Evolutionary conservation across 1,140 invertebrate species (phyloP).

Genomic region (Halictus rubicundus): DNA sequence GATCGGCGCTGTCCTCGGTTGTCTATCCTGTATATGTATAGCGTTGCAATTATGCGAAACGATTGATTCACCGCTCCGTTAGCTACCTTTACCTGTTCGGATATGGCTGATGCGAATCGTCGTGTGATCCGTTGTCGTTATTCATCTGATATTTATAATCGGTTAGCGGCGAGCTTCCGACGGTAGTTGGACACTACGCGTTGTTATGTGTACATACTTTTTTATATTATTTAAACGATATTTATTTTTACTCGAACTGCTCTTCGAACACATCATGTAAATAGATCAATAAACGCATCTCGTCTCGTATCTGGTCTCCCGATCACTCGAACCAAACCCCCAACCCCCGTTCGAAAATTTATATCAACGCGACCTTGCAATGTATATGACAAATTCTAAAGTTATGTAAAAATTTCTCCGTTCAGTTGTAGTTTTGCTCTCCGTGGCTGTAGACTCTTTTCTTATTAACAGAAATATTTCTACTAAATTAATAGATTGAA

Average conservation of each 20-base stretch:
- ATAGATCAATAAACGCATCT: constrained; percentile 65
- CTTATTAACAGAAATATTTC: too few species aligned
- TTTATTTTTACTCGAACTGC: constrained; percentile 66
- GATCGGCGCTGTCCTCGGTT: constrained; percentile 1
- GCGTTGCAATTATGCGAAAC: constrained; percentile 16
- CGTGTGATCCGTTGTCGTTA: constrained; percentile 54
- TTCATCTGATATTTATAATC: constrained; percentile 60
- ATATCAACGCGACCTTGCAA: too few species aligned
- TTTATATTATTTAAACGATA: constrained; percentile 66
- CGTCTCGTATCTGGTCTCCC: constrained; percentile 3
- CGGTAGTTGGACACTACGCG: constrained; percentile 34
- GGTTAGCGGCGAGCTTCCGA: constrained; percentile 41
- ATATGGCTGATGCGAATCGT: constrained; percentile 27
- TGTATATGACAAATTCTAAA: too few species aligned
- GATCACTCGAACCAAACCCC: not conserved
- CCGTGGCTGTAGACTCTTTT: too few species aligned
- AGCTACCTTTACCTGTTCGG: constrained; percentile 32
- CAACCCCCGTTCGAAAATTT: not conserved
- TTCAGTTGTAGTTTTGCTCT: too few species aligned
- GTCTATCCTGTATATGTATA: not conserved
- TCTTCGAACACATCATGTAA: constrained; percentile 57
- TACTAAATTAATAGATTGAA: too few species aligned
- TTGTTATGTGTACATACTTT: constrained; percentile 68
- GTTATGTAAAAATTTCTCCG: too few species aligned
- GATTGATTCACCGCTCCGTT: constrained; percentile 25